Conservation (phyloP, 2,888 invertebrate species). For the Malthinus flaveolus region DNA sequence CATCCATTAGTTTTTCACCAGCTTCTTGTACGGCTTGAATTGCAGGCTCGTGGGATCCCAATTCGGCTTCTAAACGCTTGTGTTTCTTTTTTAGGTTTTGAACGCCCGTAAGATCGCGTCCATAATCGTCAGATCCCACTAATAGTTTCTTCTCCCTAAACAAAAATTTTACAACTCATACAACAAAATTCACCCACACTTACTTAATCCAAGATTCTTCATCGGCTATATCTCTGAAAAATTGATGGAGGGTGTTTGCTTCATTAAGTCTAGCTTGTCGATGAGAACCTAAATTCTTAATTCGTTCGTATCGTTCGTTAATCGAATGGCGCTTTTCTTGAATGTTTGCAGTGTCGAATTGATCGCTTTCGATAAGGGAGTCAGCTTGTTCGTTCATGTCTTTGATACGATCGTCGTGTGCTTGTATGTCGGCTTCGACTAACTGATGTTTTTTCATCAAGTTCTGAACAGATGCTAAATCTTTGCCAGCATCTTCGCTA, state of each 20-base stretch:
- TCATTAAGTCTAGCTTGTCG: constrained; percentile 91
- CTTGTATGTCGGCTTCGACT: constrained; percentile 96
- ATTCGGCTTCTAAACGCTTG: constrained; percentile 96
- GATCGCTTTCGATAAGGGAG: constrained; percentile 92
- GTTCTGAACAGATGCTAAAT: constrained; percentile 97
- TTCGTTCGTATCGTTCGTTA: constrained; percentile 94
- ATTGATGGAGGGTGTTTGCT: constrained; percentile 97
- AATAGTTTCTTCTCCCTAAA: constrained; percentile 91
- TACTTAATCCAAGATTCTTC: constrained; percentile 99
- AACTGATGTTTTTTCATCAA: constrained; percentile 98
- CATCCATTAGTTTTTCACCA: constrained; percentile 91
- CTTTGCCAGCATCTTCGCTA: constrained; percentile 97
- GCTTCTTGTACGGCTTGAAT: constrained; percentile 92
- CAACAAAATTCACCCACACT: constrained; percentile 33
- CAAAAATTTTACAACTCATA: constrained; percentile 26
- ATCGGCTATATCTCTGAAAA: constrained; percentile 98
- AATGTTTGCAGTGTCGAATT: constrained; percentile 96
- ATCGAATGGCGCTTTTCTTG: constrained; percentile 93
- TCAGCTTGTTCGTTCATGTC: constrained; percentile 97
- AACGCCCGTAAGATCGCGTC: constrained; percentile 96
- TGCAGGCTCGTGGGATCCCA: constrained; percentile 96
- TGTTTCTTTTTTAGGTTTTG: constrained; percentile 99
- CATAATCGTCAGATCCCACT: constrained; percentile 97
- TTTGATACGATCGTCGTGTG: constrained; percentile 93
- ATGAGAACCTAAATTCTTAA: constrained; percentile 89